Evolutionary conservation across 2,797 vertebrate species (phyloP), one percentile per base, ranked within the genome.

Genomic region (Sebastes steindachneri): DNA sequence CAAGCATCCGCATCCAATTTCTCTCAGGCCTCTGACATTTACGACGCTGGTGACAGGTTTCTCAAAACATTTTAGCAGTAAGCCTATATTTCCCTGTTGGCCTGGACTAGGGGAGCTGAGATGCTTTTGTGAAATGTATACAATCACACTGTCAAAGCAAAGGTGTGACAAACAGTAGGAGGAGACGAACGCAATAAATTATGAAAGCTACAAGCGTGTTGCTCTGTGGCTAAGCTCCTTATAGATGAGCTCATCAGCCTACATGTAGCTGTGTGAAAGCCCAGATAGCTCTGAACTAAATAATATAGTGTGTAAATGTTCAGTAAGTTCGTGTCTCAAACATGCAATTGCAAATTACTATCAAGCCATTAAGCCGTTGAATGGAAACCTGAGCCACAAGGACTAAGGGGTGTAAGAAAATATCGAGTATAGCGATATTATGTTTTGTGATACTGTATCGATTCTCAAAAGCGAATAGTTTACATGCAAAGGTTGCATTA

Each of bases 21-120:
- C 84, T 65, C 29, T 66, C n/a, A 25, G 14, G 4, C 77, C 73
- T 58, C 62, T 78, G 48, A 75, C 71, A 68, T 71, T 63, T 9
- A 71, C 17, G 60, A 51, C 5, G 10, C 33, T 60, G 68, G 57
- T 51, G 31, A 55, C 63, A 25, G 31, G 67, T 63, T 78, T 62
- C 75, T 23, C 53, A 9, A 45, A 85, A 72, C 72, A 72, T 57
- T 65, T 74, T 11, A 68, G 58, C 58, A 68, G 75, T 59, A 26
- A 54, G 26, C 28, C 21, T 21, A 29, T 25, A 57, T 62, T 66
- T 55, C 33, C 62, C 75, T 6, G 37, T 17, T 58, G 66, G 62
- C 14, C 60, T 7, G 11, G 14, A 55, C n/a, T 1, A 14, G 9
- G 11, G 51, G n/a, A 14, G 58, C 55, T 2, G 21, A 57, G 35